A percentile compares a stretch with the other conserved stretches of the same genome.
These are phyloP conservation scores for Callorhinus ursinus DNA, from an alignment of 2,113 vertebrate species.

Conservation along the genomic window DNA sequence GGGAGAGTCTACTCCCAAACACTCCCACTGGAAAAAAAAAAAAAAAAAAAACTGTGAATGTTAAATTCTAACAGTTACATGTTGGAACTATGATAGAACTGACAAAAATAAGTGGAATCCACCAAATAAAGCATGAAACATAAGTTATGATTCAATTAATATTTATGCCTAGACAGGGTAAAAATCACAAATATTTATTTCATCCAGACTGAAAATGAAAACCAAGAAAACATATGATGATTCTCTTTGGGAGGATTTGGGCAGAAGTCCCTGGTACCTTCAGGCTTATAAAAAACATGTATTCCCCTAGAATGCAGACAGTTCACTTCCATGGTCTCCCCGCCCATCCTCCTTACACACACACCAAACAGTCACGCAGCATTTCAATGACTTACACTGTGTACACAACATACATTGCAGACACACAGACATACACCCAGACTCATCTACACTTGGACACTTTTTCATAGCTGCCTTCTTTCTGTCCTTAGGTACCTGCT, in stretches of 20 bases:
- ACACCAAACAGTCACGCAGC: not conserved
- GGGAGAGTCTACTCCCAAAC: not conserved
- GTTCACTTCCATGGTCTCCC: not conserved
- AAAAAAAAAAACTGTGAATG: not conserved
- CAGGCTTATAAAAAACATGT: not conserved
- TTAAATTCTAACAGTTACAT: not conserved
- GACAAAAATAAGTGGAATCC: conserved; percentile 38
- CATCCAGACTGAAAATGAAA: conserved; percentile 47
- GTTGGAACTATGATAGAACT: conserved; percentile 10
- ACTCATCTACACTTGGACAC: not conserved
- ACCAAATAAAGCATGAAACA: conserved; percentile 54
- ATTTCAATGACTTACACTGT: not conserved
- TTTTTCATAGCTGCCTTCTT: not conserved
- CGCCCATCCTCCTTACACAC: not conserved
- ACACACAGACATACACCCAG: not conserved
- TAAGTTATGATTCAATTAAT: conserved; percentile 63
- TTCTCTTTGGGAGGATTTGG: not conserved
- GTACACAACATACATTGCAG: not conserved
- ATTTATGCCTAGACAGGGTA: conserved; percentile 41
- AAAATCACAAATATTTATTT: conserved; percentile 64
- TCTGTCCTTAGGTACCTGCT: not conserved
- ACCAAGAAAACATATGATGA: conserved; percentile 7
- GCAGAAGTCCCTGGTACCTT: not conserved
- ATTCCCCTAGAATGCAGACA: not conserved
- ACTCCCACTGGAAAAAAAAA: not conserved